A percentile compares a stretch with the other conserved stretches of the same genome.
These are phyloP conservation scores for Ptychobarbus kaznakovi DNA, from an alignment of 2,797 vertebrate species.

Conservation along the genomic window DNA sequence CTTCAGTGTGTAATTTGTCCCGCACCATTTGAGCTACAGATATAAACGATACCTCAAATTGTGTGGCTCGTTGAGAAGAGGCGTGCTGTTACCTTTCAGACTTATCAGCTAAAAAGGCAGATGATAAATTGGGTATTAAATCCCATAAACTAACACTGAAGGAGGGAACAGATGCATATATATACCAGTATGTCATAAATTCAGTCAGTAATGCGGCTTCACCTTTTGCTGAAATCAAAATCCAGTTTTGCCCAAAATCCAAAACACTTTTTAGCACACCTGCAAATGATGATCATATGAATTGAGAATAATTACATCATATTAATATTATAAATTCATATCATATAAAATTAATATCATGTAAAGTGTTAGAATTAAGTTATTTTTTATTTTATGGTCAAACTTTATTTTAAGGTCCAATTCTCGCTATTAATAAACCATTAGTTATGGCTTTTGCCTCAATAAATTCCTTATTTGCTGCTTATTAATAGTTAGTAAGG, in stretches of 20 bases:
- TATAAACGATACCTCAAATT: not conserved
- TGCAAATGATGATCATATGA: not conserved
- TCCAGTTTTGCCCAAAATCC: no score
- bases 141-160: not conserved
- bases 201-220: not conserved
- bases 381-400: no score
- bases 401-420: no score
- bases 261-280: not conserved
- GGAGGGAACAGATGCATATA: not conserved
- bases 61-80: not conserved
- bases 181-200: not conserved
- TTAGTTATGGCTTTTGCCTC: no score
- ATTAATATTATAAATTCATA: not conserved
- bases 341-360: not conserved
- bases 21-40: not conserved
- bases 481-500: no score
- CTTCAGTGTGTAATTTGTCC: slow-evolving; percentile 6
- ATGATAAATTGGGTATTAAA: not conserved
- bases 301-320: not conserved
- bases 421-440: no score
- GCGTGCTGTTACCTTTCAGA: not conserved
- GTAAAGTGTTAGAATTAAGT: no score
- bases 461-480: no score
- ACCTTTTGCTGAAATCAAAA: not conserved
- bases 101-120: not conserved